These are phyloP conservation scores for Drosophila kuntzei DNA, from an alignment of 2,888 invertebrate genomes.

Conservation along the genomic window DNA sequence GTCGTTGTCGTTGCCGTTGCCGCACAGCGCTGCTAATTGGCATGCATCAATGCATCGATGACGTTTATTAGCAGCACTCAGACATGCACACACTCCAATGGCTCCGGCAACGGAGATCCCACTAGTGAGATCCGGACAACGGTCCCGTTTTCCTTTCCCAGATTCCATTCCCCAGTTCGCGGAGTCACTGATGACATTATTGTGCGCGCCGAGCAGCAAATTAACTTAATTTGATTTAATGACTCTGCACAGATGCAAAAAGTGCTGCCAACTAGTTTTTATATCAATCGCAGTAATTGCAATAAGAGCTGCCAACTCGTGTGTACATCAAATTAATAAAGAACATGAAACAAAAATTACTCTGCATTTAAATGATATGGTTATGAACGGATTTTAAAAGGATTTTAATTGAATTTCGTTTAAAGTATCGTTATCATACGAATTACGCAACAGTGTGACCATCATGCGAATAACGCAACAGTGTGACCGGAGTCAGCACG, in stretches of 20 bases:
- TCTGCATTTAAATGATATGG: not conserved
- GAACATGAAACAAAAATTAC: not conserved
- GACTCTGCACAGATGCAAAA: conserved; percentile 20
- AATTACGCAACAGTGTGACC: not conserved
- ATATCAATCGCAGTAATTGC: conserved; percentile 8
- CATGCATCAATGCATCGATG: conserved; percentile 80
- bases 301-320: conserved; percentile 26
- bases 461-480: not conserved
- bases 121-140: not conserved
- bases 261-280: conserved; percentile 31
- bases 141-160: not conserved
- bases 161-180: conserved; percentile 3
- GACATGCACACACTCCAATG: conserved; percentile 56
- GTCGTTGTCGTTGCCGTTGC: conserved; percentile 7
- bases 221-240: conserved; percentile 75
- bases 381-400: not conserved
- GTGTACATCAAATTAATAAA: not conserved
- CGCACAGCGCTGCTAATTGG: conserved; percentile 63
- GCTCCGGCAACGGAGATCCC: conserved; percentile 8
- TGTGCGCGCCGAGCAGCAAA: conserved; percentile 67
- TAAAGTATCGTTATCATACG: not conserved
- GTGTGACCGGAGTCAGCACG: no score
- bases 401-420: not conserved
- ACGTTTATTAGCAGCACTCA: conserved; percentile 77
- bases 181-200: conserved; percentile 66